These are phyloP conservation scores for Phymanthus crucifer DNA, from an alignment of 92 coral and sea anemone species.

Conservation along the genomic window DNA sequence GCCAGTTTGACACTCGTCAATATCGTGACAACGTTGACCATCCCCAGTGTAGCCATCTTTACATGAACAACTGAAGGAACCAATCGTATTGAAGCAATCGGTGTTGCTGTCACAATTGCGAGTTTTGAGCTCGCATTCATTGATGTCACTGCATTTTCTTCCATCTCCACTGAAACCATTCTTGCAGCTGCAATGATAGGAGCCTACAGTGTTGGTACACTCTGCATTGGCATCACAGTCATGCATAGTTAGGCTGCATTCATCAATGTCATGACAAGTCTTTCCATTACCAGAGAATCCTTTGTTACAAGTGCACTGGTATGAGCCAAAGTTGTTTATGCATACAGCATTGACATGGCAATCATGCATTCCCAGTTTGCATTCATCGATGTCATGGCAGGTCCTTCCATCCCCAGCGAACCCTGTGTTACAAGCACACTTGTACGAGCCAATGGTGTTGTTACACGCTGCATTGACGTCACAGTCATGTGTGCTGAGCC, in stretches of 20 bases:
- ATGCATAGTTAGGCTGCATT: not conserved
- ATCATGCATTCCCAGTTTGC: not conserved
- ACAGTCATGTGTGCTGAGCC: not conserved
- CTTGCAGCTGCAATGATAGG: not conserved
- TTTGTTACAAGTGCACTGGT: not conserved
- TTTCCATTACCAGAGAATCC: not conserved
- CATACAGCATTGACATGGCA: constrained; percentile 7
- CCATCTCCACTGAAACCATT: not conserved
- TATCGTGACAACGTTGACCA: not conserved
- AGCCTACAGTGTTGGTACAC: not conserved
- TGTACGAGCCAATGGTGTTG: constrained; percentile 13
- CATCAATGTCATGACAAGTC: not conserved
- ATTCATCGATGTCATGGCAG: constrained; percentile 27
- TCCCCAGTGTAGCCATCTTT: not conserved
- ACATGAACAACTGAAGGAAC: not conserved
- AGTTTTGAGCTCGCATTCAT: not conserved
- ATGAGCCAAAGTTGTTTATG: constrained; percentile 14
- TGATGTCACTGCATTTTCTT: not conserved
- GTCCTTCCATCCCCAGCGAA: constrained; percentile 13
- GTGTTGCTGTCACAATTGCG: not conserved
- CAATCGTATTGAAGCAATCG: not conserved
- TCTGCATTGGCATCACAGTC: not conserved
- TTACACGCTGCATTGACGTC: not conserved
- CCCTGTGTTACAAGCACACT: constrained; percentile 15
- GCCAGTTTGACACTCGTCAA: not conserved